Conservation (phyloP, 2,797 vertebrate genomes). For the Lagorchestes hirsutus region DNA sequence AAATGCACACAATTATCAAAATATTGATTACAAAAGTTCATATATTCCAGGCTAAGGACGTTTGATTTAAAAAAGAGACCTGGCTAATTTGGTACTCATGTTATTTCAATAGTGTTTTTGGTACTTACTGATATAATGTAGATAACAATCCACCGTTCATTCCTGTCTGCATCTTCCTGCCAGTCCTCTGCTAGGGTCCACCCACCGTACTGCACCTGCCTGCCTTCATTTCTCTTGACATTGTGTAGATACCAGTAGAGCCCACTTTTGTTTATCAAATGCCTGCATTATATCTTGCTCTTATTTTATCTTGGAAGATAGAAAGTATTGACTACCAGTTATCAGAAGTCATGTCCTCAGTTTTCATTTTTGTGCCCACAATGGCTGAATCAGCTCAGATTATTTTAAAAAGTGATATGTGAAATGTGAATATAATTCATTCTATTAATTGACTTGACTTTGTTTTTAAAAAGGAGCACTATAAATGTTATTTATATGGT, state of each 20-base stretch:
- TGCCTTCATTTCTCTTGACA: neutral
- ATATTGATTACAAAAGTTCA: neutral
- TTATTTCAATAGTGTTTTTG: neutral
- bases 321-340: neutral
- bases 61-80: neutral
- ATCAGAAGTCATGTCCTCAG: neutral
- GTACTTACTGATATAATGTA: neutral
- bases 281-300: neutral
- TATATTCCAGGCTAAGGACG: neutral
- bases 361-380: neutral
- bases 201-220: neutral
- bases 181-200: neutral
- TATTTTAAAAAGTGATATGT: neutral
- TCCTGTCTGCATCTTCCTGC: neutral
- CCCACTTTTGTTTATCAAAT: neutral
- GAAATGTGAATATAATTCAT: neutral
- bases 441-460: neutral
- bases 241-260: neutral
- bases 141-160: neutral
- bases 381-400: neutral
- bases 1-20: neutral
- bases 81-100: neutral
- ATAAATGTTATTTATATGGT: neutral
- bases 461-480: neutral
- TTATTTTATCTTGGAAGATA: neutral